Conservation (phyloP, 2,797 vertebrate genomes). For the Ambastaia sidthimunki region DNA sequence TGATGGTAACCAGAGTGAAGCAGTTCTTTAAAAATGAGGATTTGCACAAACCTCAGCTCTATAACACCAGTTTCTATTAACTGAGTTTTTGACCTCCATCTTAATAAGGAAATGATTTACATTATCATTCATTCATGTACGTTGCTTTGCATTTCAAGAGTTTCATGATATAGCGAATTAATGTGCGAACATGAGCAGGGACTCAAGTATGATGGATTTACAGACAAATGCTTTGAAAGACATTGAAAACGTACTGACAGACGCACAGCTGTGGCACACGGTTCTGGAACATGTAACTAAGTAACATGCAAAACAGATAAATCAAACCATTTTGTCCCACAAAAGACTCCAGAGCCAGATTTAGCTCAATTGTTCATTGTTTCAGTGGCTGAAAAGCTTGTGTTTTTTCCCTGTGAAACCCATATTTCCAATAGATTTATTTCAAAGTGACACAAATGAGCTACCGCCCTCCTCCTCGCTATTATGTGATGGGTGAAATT, state of each 20-base stretch:
- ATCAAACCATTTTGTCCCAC: background rate
- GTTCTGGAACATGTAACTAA: background rate
- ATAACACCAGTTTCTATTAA: background rate
- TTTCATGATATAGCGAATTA: background rate
- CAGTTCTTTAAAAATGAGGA: too few relatives aligned
- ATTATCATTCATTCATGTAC: background rate
- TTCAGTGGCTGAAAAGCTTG: background rate
- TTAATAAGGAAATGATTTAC: background rate
- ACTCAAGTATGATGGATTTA: too few relatives aligned
- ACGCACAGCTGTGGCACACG: background rate
- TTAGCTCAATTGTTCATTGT: constrained; percentile 16
- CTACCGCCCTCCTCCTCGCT: background rate
- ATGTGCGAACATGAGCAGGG: background rate
- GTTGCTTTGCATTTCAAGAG: background rate
- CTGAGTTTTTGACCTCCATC: background rate
- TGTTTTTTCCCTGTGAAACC: background rate
- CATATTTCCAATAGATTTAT: constrained; percentile 17
- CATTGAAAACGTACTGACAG: background rate
- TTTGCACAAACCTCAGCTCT: too few relatives aligned
- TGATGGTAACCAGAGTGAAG: too few relatives aligned
- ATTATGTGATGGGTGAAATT: constrained; percentile 36
- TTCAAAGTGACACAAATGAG: constrained; percentile 18
- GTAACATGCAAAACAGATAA: constrained; percentile 15
- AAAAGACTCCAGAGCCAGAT: background rate
- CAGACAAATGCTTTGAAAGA: background rate